A percentile compares a stretch with the other conserved stretches of the same genome.
Conservation (phyloP, 2,888 invertebrate species). For the Liopterus haemorrhoidalis region DNA sequence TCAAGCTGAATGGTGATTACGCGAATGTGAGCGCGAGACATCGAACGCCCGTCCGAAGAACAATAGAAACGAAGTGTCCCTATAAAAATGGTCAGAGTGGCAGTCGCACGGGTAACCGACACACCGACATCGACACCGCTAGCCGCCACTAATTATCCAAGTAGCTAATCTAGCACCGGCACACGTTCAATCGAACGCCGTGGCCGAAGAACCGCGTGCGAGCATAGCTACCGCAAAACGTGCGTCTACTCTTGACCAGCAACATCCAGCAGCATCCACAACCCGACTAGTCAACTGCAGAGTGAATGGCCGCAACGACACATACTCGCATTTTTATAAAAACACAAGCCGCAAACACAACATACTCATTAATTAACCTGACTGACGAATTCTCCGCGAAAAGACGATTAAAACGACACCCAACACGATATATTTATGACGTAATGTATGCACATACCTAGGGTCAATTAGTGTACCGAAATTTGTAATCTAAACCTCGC, state of each 20-base stretch:
- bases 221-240: constrained; percentile 31
- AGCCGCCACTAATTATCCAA: constrained; percentile 26
- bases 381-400: constrained; percentile 26
- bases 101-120: constrained; percentile 27
- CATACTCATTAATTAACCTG: constrained; percentile 21
- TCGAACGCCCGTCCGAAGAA: constrained; percentile 4
- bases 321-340: constrained; percentile 29
- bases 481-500: constrained; percentile 50
- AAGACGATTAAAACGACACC: constrained; percentile 42
- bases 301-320: constrained; percentile 36
- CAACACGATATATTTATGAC: constrained; percentile 42
- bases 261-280: constrained; percentile 20
- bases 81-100: constrained; percentile 16
- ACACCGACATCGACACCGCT: constrained; percentile 24
- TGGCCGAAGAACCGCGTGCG: constrained; percentile 29
- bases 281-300: constrained; percentile 26
- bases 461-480: constrained; percentile 51
- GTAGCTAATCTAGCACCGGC: constrained; percentile 38
- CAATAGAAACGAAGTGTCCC: constrained; percentile 13
- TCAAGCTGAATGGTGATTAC: too few relatives aligned
- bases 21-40: not conserved
- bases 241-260: constrained; percentile 35
- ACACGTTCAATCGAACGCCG: constrained; percentile 30
- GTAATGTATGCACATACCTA: constrained; percentile 45
- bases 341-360: constrained; percentile 27